phyloP scores from a whole-genome alignment of 2,888 invertebrate genomes.

The Deilephila elpenor region DNA sequence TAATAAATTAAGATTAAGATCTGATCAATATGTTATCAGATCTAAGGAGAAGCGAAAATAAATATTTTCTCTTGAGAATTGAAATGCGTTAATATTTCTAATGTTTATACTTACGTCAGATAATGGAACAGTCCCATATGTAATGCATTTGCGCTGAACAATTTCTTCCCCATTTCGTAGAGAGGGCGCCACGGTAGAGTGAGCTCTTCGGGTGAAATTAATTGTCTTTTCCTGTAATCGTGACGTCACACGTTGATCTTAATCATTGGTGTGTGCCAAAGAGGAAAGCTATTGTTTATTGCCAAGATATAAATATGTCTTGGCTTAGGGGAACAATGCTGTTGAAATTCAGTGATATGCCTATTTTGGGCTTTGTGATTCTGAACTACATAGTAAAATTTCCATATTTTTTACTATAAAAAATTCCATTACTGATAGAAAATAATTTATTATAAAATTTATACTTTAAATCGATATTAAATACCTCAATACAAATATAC shows the following conservation, averaged over 20 bases:
- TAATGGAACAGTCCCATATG: constrained; percentile 86
- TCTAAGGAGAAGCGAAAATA: too few species aligned
- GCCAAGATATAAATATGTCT: constrained; percentile 27
- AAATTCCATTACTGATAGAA: too few species aligned
- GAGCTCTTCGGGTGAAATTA: constrained; percentile 91
- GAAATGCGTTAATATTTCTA: too few species aligned
- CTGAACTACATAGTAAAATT: too few species aligned
- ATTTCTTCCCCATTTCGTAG: constrained; percentile 87
- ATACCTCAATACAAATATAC: neutral
- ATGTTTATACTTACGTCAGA: constrained; percentile 73
- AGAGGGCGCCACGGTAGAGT: constrained; percentile 94
- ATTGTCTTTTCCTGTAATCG: constrained; percentile 88
- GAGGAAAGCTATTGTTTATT: constrained; percentile 10
- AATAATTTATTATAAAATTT: too few species aligned
- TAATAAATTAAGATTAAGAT: too few species aligned
- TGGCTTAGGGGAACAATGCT: constrained; percentile 21
- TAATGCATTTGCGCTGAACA: constrained; percentile 83
- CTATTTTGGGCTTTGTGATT: neutral
- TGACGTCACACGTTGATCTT: constrained; percentile 18
- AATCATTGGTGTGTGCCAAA: constrained; percentile 38
- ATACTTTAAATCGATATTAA: too few species aligned
- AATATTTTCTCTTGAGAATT: too few species aligned
- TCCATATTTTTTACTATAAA: too few species aligned
- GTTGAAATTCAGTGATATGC: constrained; percentile 7
- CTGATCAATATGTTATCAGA: too few species aligned